These are phyloP conservation scores for Exocentrus adspersus DNA, from an alignment of 2,888 invertebrate species.

Conservation along the genomic window DNA sequence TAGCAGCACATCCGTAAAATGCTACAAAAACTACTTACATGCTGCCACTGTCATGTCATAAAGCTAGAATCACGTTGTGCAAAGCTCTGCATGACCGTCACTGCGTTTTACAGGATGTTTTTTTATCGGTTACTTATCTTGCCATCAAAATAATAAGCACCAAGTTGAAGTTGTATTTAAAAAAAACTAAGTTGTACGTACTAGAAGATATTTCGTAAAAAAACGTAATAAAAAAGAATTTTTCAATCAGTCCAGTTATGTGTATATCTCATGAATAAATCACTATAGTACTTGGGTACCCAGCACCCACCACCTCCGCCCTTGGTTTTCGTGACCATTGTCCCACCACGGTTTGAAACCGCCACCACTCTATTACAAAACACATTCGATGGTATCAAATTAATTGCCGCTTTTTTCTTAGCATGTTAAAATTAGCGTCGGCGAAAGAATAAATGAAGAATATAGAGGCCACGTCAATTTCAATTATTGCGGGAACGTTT, in stretches of 20 bases:
- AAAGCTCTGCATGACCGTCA: background rate
- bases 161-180: too few species aligned
- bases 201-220: too few species aligned
- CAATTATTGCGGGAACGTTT: conserved; percentile 21
- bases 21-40: background rate
- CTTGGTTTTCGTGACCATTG: conserved; percentile 11
- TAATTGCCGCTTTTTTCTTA: conserved; percentile 25
- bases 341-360: conserved; percentile 10
- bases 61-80: background rate
- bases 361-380: conserved; percentile 18
- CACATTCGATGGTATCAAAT: conserved; percentile 13
- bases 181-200: too few species aligned
- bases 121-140: too few species aligned
- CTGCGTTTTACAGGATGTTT: background rate
- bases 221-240: too few species aligned
- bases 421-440: conserved; percentile 18
- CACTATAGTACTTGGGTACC: too few species aligned
- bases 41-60: background rate
- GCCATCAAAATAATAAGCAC: too few species aligned
- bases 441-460: conserved; percentile 14
- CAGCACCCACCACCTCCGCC: background rate
- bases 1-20: background rate
- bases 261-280: too few species aligned
- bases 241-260: too few species aligned
- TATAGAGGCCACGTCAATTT: conserved; percentile 24